phyloP scores from a whole-genome alignment of 2,113 vertebrate species.

The Hemichromis elongatus region DNA sequence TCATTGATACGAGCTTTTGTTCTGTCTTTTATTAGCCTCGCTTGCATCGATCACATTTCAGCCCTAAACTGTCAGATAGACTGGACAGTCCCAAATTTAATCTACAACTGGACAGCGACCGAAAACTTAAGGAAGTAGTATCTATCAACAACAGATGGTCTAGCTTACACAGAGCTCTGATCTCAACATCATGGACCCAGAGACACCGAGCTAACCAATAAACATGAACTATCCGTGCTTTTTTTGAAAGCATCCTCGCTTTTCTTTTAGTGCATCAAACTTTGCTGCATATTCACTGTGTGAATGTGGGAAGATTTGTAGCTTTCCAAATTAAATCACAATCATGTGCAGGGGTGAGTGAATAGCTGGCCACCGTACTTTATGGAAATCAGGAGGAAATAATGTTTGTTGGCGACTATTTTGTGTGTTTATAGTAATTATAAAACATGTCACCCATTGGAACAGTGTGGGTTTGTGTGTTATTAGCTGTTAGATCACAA shows the following conservation, averaged over 20 bases:
- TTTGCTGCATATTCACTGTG: background rate
- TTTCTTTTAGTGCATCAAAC: background rate
- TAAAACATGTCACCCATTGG: background rate
- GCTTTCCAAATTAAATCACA: background rate
- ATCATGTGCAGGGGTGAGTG: background rate
- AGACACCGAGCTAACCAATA: background rate
- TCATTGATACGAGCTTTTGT: background rate
- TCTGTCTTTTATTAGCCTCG: background rate
- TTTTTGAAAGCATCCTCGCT: background rate
- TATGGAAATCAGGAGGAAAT: background rate
- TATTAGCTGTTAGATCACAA: background rate
- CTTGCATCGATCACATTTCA: background rate
- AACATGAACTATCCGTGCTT: background rate
- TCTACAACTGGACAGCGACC: rapidly evolving
- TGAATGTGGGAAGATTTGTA: background rate
- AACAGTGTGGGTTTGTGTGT: background rate
- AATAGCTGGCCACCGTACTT: background rate
- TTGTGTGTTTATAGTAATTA: background rate
- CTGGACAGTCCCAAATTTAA: background rate
- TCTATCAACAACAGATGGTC: background rate
- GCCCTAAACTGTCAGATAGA: background rate
- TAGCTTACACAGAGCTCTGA: background rate
- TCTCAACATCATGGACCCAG: background rate
- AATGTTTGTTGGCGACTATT: background rate
- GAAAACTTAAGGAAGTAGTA: background rate